phyloP scores from a whole-genome alignment of 1,140 invertebrate species.

The Listronotus oregonensis region DNA sequence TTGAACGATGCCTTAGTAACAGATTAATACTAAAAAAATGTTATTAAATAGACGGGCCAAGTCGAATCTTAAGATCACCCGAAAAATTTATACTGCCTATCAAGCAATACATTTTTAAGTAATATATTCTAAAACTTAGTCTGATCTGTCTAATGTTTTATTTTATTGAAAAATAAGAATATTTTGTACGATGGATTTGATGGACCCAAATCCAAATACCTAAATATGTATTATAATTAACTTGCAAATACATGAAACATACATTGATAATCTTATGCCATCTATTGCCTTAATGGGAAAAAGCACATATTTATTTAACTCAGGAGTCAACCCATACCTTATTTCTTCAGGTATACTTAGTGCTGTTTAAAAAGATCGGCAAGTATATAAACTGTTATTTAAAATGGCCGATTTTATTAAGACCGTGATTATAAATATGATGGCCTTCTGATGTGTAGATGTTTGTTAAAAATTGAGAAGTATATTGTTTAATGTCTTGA shows the following conservation, averaged over 20 bases:
- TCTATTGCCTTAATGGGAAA: constrained; percentile 52
- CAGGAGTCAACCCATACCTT: constrained; percentile 46
- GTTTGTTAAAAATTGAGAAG: constrained; percentile 41
- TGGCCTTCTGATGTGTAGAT: constrained; percentile 34
- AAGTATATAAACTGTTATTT: constrained; percentile 7
- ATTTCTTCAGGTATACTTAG: constrained; percentile 32
- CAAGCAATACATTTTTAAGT: constrained; percentile 18
- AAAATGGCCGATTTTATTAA: constrained; percentile 10
- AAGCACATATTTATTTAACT: constrained; percentile 48
- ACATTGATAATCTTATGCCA: constrained; percentile 40
- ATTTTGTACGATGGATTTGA: no score
- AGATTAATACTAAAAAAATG: no score
- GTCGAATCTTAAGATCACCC: no score
- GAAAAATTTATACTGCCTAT: constrained; percentile 12
- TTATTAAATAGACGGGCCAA: no score
- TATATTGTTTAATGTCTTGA: constrained; percentile 38
- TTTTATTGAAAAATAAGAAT: no score
- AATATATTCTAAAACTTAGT: constrained; percentile 1
- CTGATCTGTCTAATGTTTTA: background rate
- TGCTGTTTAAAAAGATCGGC: constrained; percentile 26
- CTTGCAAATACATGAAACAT: background rate
- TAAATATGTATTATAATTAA: no score
- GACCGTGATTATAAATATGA: constrained; percentile 24
- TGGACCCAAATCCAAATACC: no score
- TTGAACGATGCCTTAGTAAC: no score